A percentile compares a stretch with the other conserved stretches of the same genome.
Evolutionary conservation across 2,888 invertebrate species (phyloP).

Genomic region (Poecilobothrus nobilitatus): DNA sequence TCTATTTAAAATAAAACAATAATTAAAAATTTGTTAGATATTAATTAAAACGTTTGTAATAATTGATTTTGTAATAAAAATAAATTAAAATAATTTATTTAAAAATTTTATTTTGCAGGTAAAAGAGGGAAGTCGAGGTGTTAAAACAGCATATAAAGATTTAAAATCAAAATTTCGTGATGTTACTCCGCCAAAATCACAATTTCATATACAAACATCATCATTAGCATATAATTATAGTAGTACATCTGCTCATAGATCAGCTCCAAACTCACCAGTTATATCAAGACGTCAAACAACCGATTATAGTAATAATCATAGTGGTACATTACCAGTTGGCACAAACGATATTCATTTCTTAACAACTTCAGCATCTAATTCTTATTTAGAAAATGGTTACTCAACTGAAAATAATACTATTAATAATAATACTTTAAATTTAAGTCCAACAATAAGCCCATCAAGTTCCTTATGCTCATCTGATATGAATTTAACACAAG

Average conservation of each 20-base stretch:
- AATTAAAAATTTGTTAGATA: not conserved
- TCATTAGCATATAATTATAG: constrained; percentile 25
- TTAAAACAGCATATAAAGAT: constrained; percentile 70
- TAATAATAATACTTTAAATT: constrained; percentile 33
- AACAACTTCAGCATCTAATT: constrained; percentile 40
- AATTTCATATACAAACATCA: constrained; percentile 17
- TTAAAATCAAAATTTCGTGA: constrained; percentile 56
- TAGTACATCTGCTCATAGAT: constrained; percentile 44
- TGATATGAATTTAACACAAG: constrained; percentile 49
- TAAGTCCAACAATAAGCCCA: constrained; percentile 43
- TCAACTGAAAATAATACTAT: constrained; percentile 27
- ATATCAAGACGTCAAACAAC: constrained; percentile 45
- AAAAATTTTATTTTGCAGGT: constrained; percentile 45
- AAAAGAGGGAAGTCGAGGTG: constrained; percentile 64
- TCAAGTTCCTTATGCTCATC: constrained; percentile 43
- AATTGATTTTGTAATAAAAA: not conserved
- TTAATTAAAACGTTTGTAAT: no score
- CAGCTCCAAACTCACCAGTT: constrained; percentile 60
- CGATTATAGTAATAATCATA: constrained; percentile 15
- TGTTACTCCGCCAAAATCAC: constrained; percentile 33
- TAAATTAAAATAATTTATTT: not conserved
- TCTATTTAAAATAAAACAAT: not conserved
- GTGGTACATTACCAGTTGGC: constrained; percentile 15
- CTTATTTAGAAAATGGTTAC: constrained; percentile 38
- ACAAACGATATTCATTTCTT: constrained; percentile 24